Base-by-base conservation (phyloP, 2,113 vertebrate species). In the Chaenogobius annularis region DNA sequence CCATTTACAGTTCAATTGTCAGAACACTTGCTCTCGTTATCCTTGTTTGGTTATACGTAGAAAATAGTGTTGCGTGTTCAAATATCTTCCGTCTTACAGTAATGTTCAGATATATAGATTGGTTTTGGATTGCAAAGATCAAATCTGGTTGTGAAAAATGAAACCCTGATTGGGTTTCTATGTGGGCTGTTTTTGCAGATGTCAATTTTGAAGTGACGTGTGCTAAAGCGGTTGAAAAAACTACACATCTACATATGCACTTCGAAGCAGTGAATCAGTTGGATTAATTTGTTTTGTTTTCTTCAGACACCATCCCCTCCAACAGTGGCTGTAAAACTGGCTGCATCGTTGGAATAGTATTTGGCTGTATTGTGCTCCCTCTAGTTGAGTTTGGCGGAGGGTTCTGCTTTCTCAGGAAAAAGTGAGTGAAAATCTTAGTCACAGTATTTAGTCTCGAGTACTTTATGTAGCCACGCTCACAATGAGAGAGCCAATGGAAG, bases 291-390 rank as follows among this genome's bases (percentile, higher is more conserved):
- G n/a, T 23, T 61, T n/a, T 13, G 35, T 61, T 61, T 19, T 54
- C 19, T 54, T 54, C 7, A 54, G 50, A 0, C 7, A 40, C 37
- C 37, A 6, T 9, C 19, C 50, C 19, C 7, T 9, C 48, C 14
- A 35, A 15, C 26, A 61, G 26, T 35, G 0, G 12, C 1, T 78
- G 76, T 59, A 17, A 44, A 0, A 15, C 0, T 10, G 88, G 84
- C 47, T 79, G 62, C 44, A 81, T 88, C 2, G 31, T 69, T 72
- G 88, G 76, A 72, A 89, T 85, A 20, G 68, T 81, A 1, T 37
- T 88, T 0, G 62, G 40, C 8, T 65, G 50, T 35, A 23, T 73
- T n/a, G 40, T 59, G 19, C 0, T 84, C 15, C 0, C 6, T 0
- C 10, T 13, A 44, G 37, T 10, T 8, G 62, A 5, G 22, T 26